phyloP scores from a whole-genome alignment of 64 coral and sea anemone genomes.

The Platygyra sinensis region DNA sequence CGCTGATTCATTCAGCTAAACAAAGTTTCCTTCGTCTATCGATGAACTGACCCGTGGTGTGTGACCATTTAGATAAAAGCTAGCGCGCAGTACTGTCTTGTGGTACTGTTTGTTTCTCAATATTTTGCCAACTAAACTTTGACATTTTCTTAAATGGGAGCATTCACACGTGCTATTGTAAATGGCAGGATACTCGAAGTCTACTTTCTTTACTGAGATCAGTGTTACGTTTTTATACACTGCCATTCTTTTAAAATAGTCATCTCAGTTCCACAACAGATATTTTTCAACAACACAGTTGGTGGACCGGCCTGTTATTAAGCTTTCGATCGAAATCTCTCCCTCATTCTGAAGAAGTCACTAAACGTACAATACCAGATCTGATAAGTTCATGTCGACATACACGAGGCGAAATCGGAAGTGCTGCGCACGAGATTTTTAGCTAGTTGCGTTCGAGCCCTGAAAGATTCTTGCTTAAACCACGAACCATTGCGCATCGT shows the following conservation, averaged over 20 bases:
- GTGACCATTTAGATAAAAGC: too few relatives aligned
- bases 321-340: neutral
- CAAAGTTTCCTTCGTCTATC: too few relatives aligned
- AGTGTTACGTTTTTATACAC: neutral
- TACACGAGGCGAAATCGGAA: neutral
- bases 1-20: too few relatives aligned
- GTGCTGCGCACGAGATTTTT: neutral
- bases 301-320: neutral
- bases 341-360: neutral
- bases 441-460: neutral
- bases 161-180: neutral
- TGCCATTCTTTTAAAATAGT: neutral
- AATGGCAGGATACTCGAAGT: neutral
- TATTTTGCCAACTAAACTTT: too few relatives aligned
- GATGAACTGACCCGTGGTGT: too few relatives aligned
- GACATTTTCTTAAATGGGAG: too few relatives aligned
- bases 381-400: neutral
- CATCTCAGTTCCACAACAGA: neutral
- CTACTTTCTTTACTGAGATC: neutral
- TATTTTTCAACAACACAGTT: neutral
- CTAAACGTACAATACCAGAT: neutral
- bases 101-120: too few relatives aligned
- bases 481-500: too few relatives aligned
- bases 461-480: neutral
- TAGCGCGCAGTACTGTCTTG: too few relatives aligned